A percentile compares a stretch with the other conserved stretches of the same genome.
Evolutionary conservation across 2,888 invertebrate species (phyloP).

Genomic region (Gymnocheta viridis): DNA sequence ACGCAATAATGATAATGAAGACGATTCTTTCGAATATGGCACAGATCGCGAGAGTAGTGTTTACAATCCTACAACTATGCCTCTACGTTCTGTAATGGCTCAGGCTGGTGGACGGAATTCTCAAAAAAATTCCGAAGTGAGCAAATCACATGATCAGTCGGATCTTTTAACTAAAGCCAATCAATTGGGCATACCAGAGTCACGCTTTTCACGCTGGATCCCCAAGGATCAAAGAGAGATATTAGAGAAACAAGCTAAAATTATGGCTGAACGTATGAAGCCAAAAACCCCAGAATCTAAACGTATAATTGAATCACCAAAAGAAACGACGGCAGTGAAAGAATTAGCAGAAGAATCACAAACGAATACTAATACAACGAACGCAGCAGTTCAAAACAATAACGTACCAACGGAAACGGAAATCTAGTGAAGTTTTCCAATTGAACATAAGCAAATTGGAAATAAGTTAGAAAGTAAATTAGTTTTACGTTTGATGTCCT

Average conservation of each 20-base stretch:
- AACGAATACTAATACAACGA: constrained; percentile 70
- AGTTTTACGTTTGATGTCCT: not conserved
- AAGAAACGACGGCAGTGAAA: constrained; percentile 40
- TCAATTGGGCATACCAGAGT: constrained; percentile 80
- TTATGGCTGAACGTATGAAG: constrained; percentile 77
- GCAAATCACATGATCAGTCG: constrained; percentile 60
- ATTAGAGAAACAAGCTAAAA: constrained; percentile 80
- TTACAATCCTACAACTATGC: constrained; percentile 81
- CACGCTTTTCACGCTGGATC: constrained; percentile 80
- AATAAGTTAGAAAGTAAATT: not conserved
- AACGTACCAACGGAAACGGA: constrained; percentile 79
- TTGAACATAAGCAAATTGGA: not conserved
- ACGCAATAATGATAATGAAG: constrained; percentile 73
- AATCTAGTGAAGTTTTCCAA: constrained; percentile 74
- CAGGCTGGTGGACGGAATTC: constrained; percentile 77
- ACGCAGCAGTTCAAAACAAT: constrained; percentile 31
- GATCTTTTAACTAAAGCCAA: constrained; percentile 79
- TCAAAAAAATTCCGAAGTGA: constrained; percentile 73
- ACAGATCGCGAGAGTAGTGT: constrained; percentile 81
- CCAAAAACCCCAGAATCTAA: constrained; percentile 65
- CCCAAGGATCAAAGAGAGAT: constrained; percentile 81
- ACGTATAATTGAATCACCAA: constrained; percentile 3
- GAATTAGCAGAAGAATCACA: constrained; percentile 41
- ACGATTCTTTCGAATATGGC: constrained; percentile 80
- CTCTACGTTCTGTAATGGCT: constrained; percentile 76